Base-by-base conservation (phyloP, 2,888 invertebrate genomes). In the Volucella bombylans region DNA sequence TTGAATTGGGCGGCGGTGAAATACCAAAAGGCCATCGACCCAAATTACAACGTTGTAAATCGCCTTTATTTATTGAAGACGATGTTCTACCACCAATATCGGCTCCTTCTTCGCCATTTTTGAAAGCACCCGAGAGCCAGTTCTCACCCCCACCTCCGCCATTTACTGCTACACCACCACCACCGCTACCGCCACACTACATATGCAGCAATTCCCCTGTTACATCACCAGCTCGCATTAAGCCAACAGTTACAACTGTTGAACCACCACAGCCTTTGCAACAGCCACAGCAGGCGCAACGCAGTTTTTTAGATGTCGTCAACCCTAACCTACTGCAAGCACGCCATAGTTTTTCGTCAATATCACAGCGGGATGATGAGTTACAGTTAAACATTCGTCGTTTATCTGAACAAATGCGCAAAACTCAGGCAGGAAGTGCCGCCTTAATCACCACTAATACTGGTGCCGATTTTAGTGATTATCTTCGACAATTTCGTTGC, bases 341-440 rank as follows among this genome's bases (percentile, higher is more conserved):
- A 4, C 89, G 91, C n/a, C 91, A 91, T 68, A 91, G 91, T 87
- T 91, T 91, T 72, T 89, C 91, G 15, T 89, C 91, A 18, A 87
- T 89, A 64, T 88, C 89, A 11, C 87, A 88, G 73, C 88, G 89
- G 6, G 89, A 88, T 54, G 89, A 91, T 41, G 91, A 91, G 82
- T 78, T 91, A 2, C 91, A 90, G 78, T 86, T 91, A 6, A 91
- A 91, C 82, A 91, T 91, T 49, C 89, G 91, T 43, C 89, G 91
- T 18, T 82, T 91, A 15, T 91, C 91, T 31, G 91, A 91, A 73
- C 91, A 91, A 87, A 90, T 90, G 86, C 87, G 87, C 52, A 86
- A 83, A 72, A 86, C 86, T 55, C 64, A 86, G 55, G 87, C 83
- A 15, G 74, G 77, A 52, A 86, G 79, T 39, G 71, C 86, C 52